Base-by-base conservation (phyloP, 23 tunicate species). In the Styela clava region DNA sequence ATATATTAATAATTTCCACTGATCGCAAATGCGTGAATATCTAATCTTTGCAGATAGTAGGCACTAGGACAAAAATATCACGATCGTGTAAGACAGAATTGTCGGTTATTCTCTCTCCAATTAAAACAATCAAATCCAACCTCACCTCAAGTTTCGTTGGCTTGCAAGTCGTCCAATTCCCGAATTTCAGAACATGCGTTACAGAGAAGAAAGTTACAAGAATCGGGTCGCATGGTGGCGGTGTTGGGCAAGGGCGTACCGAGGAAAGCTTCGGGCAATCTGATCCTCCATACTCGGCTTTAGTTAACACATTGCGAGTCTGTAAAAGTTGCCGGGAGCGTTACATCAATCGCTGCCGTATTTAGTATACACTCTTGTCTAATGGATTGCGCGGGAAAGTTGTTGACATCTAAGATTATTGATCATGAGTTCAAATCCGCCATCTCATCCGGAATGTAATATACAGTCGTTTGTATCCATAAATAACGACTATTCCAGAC, bases 81-180 rank as follows among this genome's bases (percentile, higher is more conserved):
- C n/a, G n/a, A n/a, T n/a, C n/a, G n/a, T n/a, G n/a, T n/a, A n/a
- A n/a, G n/a, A n/a, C n/a, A n/a, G n/a, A n/a, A n/a, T n/a, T n/a
- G n/a, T n/a, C n/a, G n/a, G n/a, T n/a, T n/a, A n/a, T n/a, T n/a
- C n/a, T n/a, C n/a, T n/a, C n/a, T n/a, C n/a, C n/a, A n/a, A n/a
- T n/a, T n/a, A n/a, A n/a, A n/a, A n/a, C n/a, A n/a, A n/a, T n/a
- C n/a, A n/a, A n/a, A n/a, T n/a, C n/a, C 24, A 3, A 33, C 37
- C 82, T 78, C 33, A 85, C 89, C 73, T 79, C 61, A 21, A 68
- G 74, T 63, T 73, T 63, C 20, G 73, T 63, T 16, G 81, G 34
- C 24, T 34, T 64, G 79, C 90, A 86, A 24, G 23, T 30, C 5
- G 85, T 31, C 90, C 90, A 86, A 25, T 80, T 74, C 9, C 69